phyloP scores from a whole-genome alignment of 2,888 invertebrate species.

The Diplazon laetatorius region DNA sequence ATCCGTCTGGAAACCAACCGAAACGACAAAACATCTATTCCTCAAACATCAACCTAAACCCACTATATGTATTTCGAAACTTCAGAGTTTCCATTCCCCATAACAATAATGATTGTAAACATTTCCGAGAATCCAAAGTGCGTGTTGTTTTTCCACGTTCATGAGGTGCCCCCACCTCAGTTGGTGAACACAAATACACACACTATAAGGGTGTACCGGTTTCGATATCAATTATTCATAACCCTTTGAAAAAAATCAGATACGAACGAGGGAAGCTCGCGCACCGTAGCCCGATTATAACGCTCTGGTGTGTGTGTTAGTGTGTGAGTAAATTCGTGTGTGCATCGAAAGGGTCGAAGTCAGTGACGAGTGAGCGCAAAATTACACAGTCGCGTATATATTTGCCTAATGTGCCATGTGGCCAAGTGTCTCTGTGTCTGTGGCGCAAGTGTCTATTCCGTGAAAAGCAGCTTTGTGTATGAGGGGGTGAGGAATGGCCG shows the following conservation, averaged over 20 bases:
- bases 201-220: constrained; percentile 5
- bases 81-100: too few relatives aligned
- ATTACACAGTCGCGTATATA: neutral
- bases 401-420: neutral
- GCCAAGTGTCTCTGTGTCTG: neutral
- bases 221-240: constrained; percentile 59
- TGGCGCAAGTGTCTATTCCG: constrained; percentile 14
- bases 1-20: too few relatives aligned
- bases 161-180: too few relatives aligned
- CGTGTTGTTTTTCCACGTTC: constrained; percentile 24
- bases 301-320: constrained; percentile 8
- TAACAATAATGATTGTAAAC: neutral
- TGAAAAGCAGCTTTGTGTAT: too few relatives aligned
- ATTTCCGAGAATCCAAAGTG: neutral
- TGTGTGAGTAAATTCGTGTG: neutral
- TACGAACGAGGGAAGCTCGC: constrained; percentile 40
- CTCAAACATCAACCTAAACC: too few relatives aligned
- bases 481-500: too few relatives aligned
- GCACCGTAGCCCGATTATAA: constrained; percentile 44
- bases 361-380: neutral
- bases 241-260: constrained; percentile 55
- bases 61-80: too few relatives aligned
- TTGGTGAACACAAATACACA: too few relatives aligned
- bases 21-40: too few relatives aligned
- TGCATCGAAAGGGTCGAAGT: constrained; percentile 33